Evolutionary conservation across 2,797 vertebrate genomes (phyloP).

Genomic region (Calcarius lapponicus): DNA sequence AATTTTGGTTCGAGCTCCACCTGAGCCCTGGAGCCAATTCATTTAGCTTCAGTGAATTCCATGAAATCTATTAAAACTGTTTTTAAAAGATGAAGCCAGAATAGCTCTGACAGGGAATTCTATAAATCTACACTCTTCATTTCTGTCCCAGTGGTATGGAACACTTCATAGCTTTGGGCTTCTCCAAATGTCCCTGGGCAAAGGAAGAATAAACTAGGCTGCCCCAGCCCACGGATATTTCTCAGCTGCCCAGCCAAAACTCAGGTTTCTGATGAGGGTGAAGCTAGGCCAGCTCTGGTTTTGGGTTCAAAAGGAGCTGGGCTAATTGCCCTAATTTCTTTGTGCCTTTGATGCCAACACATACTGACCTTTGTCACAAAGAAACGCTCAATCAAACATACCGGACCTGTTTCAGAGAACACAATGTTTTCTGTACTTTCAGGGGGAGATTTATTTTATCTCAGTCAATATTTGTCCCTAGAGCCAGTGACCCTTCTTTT

Average conservation of each 20-base stretch:
- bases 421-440: slow-evolving; percentile 56
- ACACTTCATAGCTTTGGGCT: background rate
- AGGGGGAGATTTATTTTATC: slow-evolving; percentile 48
- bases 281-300: background rate
- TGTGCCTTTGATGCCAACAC: slow-evolving; percentile 15
- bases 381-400: slow-evolving; percentile 21
- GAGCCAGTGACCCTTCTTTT: slow-evolving; percentile 45
- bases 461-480: slow-evolving; percentile 53
- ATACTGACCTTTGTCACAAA: slow-evolving; percentile 42
- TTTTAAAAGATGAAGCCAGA: background rate
- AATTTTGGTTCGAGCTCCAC: background rate
- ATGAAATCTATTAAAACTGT: background rate
- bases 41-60: background rate
- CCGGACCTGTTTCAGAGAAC: slow-evolving; percentile 39
- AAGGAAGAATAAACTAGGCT: background rate
- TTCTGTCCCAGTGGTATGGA: background rate
- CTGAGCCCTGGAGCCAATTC: background rate
- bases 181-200: background rate
- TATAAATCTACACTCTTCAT: background rate
- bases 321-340: background rate
- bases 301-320: background rate
- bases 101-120: background rate
- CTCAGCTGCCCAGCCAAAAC: background rate
- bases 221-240: background rate
- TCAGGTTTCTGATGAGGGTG: background rate